These are phyloP conservation scores for Eristalis arbustorum DNA, from an alignment of 2,888 invertebrate genomes.

Conservation along the genomic window DNA sequence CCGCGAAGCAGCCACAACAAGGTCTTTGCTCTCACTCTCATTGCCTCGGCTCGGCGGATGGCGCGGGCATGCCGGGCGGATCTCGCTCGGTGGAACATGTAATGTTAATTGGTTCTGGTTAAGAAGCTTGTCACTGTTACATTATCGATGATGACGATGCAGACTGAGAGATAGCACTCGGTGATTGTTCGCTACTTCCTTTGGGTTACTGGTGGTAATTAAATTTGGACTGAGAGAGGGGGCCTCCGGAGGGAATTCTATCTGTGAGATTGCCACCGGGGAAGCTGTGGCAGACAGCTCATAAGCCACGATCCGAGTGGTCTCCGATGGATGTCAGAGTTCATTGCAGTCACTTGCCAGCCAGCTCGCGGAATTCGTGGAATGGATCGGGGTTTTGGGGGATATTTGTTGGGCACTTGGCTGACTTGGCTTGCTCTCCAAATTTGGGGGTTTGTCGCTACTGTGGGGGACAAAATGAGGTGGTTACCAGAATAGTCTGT, in stretches of 20 bases:
- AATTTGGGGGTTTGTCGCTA: no score
- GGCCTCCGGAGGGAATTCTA: background rate
- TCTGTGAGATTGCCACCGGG: background rate
- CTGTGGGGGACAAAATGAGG: no score
- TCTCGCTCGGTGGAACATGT: constrained; percentile 60
- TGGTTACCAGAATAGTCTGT: no score
- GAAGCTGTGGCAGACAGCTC: background rate
- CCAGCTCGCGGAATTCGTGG: no score
- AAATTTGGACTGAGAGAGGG: constrained; percentile 12
- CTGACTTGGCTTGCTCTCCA: no score
- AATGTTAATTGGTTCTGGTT: constrained; percentile 71
- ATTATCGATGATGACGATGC: constrained; percentile 69
- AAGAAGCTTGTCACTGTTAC: constrained; percentile 69
- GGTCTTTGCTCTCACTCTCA: constrained; percentile 58
- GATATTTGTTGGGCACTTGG: no score
- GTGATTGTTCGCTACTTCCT: constrained; percentile 64
- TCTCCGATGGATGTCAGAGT: background rate
- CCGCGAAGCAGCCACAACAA: constrained; percentile 63
- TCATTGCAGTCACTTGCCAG: background rate
- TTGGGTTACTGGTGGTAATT: constrained; percentile 63
- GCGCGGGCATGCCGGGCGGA: background rate
- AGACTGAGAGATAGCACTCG: constrained; percentile 49
- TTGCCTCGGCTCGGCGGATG: background rate
- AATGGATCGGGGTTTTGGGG: no score
- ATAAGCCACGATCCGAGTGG: background rate